Evolutionary conservation across 2,113 vertebrate species (phyloP).

Genomic region (Xiphias gladius): DNA sequence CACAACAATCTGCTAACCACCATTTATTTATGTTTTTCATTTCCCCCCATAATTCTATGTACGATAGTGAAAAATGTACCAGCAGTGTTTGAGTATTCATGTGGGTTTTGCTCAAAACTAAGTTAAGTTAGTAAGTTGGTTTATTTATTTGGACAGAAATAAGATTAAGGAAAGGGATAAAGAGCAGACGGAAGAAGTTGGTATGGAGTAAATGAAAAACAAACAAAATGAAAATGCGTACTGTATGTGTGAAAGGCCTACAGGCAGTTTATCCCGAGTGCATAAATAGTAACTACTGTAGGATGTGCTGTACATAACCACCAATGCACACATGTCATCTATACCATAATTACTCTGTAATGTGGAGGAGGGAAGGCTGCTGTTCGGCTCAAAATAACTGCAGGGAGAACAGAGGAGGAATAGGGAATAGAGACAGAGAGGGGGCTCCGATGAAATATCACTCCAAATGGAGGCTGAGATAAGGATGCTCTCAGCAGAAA

Average conservation of each 20-base stretch:
- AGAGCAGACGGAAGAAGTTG: background rate
- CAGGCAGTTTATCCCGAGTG: background rate
- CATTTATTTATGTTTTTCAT: background rate
- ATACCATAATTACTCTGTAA: conserved; percentile 69
- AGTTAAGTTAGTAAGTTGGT: background rate
- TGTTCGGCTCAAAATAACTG: conserved; percentile 73
- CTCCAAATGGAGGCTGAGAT: conserved; percentile 28
- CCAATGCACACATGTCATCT: conserved; percentile 1
- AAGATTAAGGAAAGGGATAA: background rate
- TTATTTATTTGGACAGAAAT: conserved; percentile 6
- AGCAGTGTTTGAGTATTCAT: background rate
- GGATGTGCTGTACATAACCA: conserved; percentile 2
- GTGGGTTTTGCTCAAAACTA: background rate
- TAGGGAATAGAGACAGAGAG: background rate
- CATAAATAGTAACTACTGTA: background rate
- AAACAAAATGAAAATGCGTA: background rate
- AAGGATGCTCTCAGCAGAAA: conserved; percentile 26
- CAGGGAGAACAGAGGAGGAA: conserved; percentile 22
- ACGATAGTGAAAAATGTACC: background rate
- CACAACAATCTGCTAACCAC: background rate
- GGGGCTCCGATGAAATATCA: conserved; percentile 36
- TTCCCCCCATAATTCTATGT: background rate
- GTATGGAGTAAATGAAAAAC: background rate
- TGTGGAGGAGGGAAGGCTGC: conserved; percentile 61
- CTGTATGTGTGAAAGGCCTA: background rate